These are phyloP conservation scores for Noctuana brunneofusca DNA, from an alignment of 2,888 invertebrate genomes.

Conservation along the genomic window DNA sequence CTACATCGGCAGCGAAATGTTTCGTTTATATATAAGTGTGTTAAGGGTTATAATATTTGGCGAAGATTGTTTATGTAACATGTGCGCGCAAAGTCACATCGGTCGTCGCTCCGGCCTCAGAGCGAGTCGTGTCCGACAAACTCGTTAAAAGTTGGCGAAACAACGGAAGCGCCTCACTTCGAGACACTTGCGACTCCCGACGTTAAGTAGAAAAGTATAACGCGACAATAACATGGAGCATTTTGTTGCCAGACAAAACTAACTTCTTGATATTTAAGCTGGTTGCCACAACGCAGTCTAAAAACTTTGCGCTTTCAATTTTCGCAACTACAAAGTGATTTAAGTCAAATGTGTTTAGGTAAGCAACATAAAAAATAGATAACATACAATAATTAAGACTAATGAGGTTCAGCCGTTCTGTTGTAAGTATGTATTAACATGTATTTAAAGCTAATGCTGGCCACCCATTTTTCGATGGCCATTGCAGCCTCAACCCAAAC, in stretches of 20 bases:
- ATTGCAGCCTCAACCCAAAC: no score
- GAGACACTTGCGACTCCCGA: slow-evolving; percentile 74
- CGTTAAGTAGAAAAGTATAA: slow-evolving; percentile 79
- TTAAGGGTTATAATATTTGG: slow-evolving; percentile 41
- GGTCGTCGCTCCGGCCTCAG: slow-evolving; percentile 52
- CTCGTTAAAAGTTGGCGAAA: slow-evolving; percentile 81
- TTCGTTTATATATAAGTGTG: no score
- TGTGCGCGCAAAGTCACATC: slow-evolving; percentile 59
- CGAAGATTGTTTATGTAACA: slow-evolving; percentile 49
- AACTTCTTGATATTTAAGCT: slow-evolving; percentile 63
- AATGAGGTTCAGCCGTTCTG: no score
- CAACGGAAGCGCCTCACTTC: slow-evolving; percentile 72
- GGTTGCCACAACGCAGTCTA: slow-evolving; percentile 41
- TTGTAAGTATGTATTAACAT: no score
- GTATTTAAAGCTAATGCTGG: no score
- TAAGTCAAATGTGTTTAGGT: neutral
- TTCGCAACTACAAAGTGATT: slow-evolving; percentile 30
- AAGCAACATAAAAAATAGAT: neutral
- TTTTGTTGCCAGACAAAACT: slow-evolving; percentile 64
- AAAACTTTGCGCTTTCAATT: slow-evolving; percentile 32
- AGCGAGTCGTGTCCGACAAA: slow-evolving; percentile 75
- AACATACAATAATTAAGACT: no score
- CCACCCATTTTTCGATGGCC: no score
- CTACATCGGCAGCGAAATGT: no score
- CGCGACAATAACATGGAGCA: slow-evolving; percentile 73